Evolutionary conservation across 2,797 vertebrate species (phyloP), one percentile per base, ranked within the genome.

Genomic region (Poeciliopsis paucimaculata): DNA sequence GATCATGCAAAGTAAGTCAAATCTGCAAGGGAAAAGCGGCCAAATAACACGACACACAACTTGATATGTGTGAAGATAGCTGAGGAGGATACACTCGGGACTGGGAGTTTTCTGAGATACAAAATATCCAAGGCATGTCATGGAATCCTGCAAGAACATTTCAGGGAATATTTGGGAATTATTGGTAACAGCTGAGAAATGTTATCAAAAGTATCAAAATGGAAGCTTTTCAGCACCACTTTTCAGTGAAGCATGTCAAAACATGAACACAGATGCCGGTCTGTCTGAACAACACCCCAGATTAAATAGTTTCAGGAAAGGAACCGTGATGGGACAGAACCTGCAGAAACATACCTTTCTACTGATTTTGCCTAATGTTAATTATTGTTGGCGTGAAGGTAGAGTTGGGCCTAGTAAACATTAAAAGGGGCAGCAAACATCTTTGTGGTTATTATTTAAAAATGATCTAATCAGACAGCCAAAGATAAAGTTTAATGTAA

Each of bases 11-110:
- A 73, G 68, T 60, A 28, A 60, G 15, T 41, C 68, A 46, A 28
- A 2, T 71, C 8, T 77, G 76, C n/a, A 51, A 71, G 26, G 20
- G 45, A 70, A 43, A 60, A 12, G 39, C 53, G 15, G 64, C 11
- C 10, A 86, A 5, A 79, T 81, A 85, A 46, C 75, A 82, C 55
- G 81, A 73, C 36, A 62, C 71, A 79, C 86, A 83, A 6, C 23
- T 70, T n/a, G 26, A 70, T 70, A 12, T 26, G 88, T 83, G 73
- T 76, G 78, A 82, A 55, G 75, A 71, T 28, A 45, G 26, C 13
- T 45, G 39, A 51, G 28, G 31, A 5, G 39, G 60, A 79, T 20
- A 34, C 9, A 20, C 31, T 53, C 13, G 2, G 36, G 23, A 72
- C 15, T 16, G 28, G 45, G 36, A 72, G 49, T 51, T 66, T 76